phyloP scores from a whole-genome alignment of 2,113 vertebrate genomes.

The Electrona antarctica region DNA sequence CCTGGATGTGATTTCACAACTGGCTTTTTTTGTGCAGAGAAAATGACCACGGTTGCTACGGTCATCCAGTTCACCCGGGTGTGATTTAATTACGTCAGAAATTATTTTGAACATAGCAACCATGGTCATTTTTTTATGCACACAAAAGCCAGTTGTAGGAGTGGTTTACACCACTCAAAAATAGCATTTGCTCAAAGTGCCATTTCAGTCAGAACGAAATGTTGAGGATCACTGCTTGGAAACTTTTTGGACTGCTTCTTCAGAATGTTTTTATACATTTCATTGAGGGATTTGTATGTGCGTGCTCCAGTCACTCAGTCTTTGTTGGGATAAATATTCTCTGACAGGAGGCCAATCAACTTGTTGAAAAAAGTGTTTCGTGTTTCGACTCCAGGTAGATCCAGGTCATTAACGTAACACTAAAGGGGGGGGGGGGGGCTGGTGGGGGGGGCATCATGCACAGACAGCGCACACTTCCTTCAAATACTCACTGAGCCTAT shows the following conservation, averaged over 20 bases:
- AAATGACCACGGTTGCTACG: too few relatives aligned
- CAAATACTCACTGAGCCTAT: slow-evolving; percentile 28
- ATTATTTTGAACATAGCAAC: too few relatives aligned
- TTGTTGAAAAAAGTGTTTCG: slow-evolving; percentile 42
- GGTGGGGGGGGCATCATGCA: slow-evolving; percentile 54
- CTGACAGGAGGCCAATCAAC: slow-evolving; percentile 45
- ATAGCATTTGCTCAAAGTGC: slow-evolving; percentile 33
- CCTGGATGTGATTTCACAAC: too few relatives aligned
- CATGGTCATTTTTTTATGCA: too few relatives aligned
- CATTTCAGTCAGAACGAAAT: slow-evolving; percentile 43
- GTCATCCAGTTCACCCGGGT: too few relatives aligned
- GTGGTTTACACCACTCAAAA: too few relatives aligned
- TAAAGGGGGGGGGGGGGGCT: not conserved
- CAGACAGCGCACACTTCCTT: slow-evolving; percentile 58
- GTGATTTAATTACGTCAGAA: too few relatives aligned
- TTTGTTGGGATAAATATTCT: slow-evolving; percentile 65
- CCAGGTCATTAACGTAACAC: slow-evolving; percentile 65
- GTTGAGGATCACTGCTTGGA: slow-evolving; percentile 17
- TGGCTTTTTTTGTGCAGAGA: too few relatives aligned
- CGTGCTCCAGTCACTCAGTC: slow-evolving; percentile 57
- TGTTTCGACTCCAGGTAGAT: slow-evolving; percentile 24
- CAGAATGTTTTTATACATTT: slow-evolving; percentile 28
- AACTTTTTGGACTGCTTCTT: slow-evolving; percentile 47
- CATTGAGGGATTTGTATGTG: slow-evolving; percentile 60
- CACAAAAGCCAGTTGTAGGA: too few relatives aligned